Evolutionary conservation across 2,113 vertebrate species (phyloP), one percentile per base, ranked within the genome.

Genomic region (Myrmecobius fasciatus): DNA sequence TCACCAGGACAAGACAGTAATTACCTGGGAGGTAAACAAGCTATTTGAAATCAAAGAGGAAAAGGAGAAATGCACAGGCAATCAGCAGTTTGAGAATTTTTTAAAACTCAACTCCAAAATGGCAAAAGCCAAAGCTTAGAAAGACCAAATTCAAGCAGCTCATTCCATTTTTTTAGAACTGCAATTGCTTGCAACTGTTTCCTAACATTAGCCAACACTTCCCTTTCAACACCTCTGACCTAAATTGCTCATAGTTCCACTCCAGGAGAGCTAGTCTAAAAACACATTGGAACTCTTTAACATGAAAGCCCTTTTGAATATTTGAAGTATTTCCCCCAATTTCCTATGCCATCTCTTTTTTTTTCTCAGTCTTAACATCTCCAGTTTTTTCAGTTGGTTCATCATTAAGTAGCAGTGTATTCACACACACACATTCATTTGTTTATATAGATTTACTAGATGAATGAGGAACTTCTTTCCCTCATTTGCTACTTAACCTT

Each of bases 181-280:
- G 14, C 7, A 3, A n/a, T 0, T 22, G 25, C 47, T 75, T 17
- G 53, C 75, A 67, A 22, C 0, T 48, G 28, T 53, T 48, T 91
- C 60, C 53, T 91, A 89, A 75, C 36, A 75, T 75, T 75, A 17
- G 14, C 60, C 14, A n/a, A 67, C 60, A 75, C 51, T 28, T 91
- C 43, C 36, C 93, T 51, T 88, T 53, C n/a, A 36, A 25, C 7
- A 93, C 83, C 48, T 54, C 95, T 94, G 60, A n/a, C 17, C 60
- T 14, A 75, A 43, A 53, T 67, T 93, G 46, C 88, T 88, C 52
- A 60, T 53, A 48, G 89, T 47, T 96, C 91, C 10, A 46, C 67
- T 54, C n/a, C n/a, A 83, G 53, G 28, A 89, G 43, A 49, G 17
- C 67, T 24, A 75, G 1, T 43, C 24, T n/a, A 20, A 89, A 49